Evolutionary conservation across 2,888 invertebrate genomes (phyloP).

Genomic region (Parnassius apollo): DNA sequence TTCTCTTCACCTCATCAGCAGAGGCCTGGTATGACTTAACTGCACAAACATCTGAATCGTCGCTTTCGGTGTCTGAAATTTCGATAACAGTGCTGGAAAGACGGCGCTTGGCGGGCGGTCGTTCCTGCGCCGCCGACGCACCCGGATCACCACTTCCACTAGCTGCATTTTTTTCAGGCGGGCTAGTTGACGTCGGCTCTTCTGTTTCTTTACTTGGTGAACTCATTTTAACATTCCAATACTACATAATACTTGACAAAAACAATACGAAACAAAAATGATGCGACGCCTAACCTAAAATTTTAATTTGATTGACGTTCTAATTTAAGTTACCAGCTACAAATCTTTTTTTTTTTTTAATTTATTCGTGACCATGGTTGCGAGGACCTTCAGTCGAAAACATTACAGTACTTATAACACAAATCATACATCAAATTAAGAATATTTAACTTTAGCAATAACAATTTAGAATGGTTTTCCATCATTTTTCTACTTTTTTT

Average conservation of each 20-base stretch:
- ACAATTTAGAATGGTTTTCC: too few relatives aligned
- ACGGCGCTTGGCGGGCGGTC: conserved; percentile 70
- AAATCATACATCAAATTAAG: too few relatives aligned
- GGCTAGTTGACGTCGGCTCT: conserved; percentile 58
- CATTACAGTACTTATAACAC: too few relatives aligned
- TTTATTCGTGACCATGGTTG: too few relatives aligned
- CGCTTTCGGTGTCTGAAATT: conserved; percentile 74
- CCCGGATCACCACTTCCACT: conserved; percentile 40
- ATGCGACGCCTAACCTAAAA: conserved; percentile 75
- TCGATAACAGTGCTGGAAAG: conserved; percentile 63
- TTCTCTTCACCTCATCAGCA: conserved; percentile 74
- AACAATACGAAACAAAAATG: conserved; percentile 64
- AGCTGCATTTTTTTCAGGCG: conserved; percentile 42
- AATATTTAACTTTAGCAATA: too few relatives aligned
- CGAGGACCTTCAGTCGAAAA: too few relatives aligned
- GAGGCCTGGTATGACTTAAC: conserved; percentile 75
- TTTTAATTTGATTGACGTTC: conserved; percentile 38
- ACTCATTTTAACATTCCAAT: conserved; percentile 60
- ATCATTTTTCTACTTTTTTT: too few relatives aligned
- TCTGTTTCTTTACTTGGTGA: conserved; percentile 65
- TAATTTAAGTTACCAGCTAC: too few relatives aligned
- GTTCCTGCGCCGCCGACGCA: conserved; percentile 37
- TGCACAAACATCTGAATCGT: conserved; percentile 77
- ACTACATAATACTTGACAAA: conserved; percentile 72
- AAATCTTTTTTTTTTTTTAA: too few relatives aligned